phyloP scores from a whole-genome alignment of 2,888 invertebrate genomes.

The Tupiocoris notatus region DNA sequence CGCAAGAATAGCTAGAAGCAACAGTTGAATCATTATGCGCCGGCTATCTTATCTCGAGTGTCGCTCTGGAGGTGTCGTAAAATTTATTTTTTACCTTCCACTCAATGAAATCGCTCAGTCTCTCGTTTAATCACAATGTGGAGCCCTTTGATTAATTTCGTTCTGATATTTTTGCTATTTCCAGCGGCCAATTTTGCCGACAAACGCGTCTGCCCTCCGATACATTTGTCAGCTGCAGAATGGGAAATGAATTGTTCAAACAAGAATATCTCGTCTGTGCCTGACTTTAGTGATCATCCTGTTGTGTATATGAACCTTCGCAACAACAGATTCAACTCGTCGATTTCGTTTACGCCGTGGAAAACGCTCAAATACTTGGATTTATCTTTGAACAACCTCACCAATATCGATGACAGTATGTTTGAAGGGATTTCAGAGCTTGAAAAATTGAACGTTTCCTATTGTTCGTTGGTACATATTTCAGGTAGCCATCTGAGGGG shows the following conservation, averaged over 20 bases:
- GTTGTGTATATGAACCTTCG: slow-evolving; percentile 26
- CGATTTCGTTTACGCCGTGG: slow-evolving; percentile 34
- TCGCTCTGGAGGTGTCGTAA: not conserved
- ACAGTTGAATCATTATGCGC: too few relatives aligned
- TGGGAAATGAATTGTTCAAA: slow-evolving; percentile 12
- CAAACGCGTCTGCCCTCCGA: not conserved
- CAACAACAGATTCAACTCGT: slow-evolving; percentile 31
- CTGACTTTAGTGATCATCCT: not conserved
- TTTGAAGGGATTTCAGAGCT: slow-evolving; percentile 21
- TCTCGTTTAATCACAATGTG: too few relatives aligned
- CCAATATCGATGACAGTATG: slow-evolving; percentile 4
- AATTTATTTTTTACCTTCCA: not conserved
- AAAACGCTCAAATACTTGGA: slow-evolving; percentile 35
- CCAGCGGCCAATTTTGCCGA: not conserved
- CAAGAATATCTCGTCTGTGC: not conserved
- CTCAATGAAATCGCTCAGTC: too few relatives aligned
- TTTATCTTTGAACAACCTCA: slow-evolving; percentile 37
- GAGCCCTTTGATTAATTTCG: too few relatives aligned
- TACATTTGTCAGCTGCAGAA: not conserved
- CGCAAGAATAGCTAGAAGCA: not conserved
- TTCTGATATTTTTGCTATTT: too few relatives aligned
- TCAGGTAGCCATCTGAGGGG: slow-evolving; percentile 37
- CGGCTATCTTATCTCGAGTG: not conserved
- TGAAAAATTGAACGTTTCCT: slow-evolving; percentile 18
- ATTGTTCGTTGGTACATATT: slow-evolving; percentile 27